phyloP scores from a whole-genome alignment of 2,113 vertebrate genomes.

The Sphyrna mokarran region DNA sequence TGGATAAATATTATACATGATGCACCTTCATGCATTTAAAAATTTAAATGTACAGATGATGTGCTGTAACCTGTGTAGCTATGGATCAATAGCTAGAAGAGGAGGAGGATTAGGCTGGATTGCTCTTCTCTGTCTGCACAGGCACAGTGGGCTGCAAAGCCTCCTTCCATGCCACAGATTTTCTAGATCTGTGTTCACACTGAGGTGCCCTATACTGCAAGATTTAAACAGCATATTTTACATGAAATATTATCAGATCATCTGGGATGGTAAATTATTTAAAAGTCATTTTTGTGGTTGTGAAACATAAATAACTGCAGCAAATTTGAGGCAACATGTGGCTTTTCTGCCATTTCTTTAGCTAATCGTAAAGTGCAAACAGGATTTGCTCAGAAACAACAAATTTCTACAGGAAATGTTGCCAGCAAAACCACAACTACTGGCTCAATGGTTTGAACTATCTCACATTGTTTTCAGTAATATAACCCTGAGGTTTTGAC shows the following conservation, averaged over 20 bases:
- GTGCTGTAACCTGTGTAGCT: background rate
- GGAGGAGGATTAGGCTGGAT: background rate
- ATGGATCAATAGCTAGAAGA: background rate
- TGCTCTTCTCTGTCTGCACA: background rate
- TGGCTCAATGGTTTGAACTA: background rate
- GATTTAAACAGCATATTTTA: background rate
- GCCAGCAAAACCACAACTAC: conserved; percentile 11
- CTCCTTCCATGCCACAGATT: background rate
- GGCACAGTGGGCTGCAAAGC: background rate
- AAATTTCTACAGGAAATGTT: background rate
- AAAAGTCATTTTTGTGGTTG: background rate
- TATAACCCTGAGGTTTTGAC: background rate
- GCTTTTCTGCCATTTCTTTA: background rate
- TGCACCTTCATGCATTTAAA: background rate
- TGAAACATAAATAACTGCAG: background rate
- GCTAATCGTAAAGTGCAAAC: background rate
- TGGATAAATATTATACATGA: background rate
- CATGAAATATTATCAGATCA: background rate
- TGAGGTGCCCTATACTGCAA: background rate
- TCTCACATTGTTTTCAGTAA: background rate
- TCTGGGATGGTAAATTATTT: background rate
- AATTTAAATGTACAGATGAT: background rate
- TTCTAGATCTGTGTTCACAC: background rate
- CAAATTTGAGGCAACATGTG: background rate
- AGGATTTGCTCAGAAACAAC: background rate